phyloP scores from a whole-genome alignment of 2,797 vertebrate species.

The Gymnoscopelus microlampas region DNA sequence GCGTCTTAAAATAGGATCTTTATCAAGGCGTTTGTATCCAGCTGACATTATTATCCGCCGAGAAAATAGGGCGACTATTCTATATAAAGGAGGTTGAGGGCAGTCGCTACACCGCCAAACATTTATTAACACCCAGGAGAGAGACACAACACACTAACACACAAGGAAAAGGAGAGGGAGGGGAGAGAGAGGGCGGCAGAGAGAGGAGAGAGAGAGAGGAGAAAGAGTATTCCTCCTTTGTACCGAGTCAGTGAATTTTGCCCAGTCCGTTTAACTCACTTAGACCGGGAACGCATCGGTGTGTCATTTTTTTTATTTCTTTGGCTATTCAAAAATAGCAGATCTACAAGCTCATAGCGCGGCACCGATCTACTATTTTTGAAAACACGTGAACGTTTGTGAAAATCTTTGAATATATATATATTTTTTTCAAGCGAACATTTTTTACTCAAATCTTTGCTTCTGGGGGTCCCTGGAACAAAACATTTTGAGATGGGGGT shows the following conservation, averaged over 20 bases:
- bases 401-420: no score
- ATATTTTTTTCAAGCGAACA: no score
- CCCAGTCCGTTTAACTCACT: conserved; percentile 59
- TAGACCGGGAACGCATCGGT: no score
- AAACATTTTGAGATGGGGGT: no score
- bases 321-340: no score
- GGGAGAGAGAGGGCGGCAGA: conserved; percentile 16
- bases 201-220: conserved; percentile 12
- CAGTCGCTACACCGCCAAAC: conserved; percentile 20
- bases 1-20: conserved; percentile 10
- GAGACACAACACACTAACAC: conserved; percentile 4
- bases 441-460: no score
- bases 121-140: conserved; percentile 30
- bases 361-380: no score
- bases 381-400: no score
- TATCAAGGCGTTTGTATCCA: conserved; percentile 2
- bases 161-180: conserved; percentile 6
- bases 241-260: conserved; percentile 59
- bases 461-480: no score
- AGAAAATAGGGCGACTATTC: neutral
- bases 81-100: conserved; percentile 16
- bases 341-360: no score
- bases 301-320: no score
- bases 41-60: neutral
- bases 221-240: conserved; percentile 42